Evolutionary conservation across 2,113 vertebrate genomes (phyloP).

Genomic region (Chamaetylas fuelleborni): DNA sequence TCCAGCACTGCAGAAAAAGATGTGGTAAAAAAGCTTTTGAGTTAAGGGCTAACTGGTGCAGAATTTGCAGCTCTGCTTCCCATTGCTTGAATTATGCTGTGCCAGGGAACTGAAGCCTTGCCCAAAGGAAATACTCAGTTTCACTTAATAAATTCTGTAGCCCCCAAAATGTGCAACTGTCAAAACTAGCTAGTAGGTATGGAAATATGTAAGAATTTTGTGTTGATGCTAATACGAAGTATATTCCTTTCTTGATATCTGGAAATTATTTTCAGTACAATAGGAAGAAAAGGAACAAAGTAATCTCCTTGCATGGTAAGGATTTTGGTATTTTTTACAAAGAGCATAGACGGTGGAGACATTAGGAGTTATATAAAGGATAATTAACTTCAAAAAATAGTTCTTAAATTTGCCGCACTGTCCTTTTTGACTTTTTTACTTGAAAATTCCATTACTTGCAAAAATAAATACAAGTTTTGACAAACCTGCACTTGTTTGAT

Average conservation of each 20-base stretch:
- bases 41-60: neutral
- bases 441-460: neutral
- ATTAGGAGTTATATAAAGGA: neutral
- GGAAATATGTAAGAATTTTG: neutral
- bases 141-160: neutral
- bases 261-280: neutral
- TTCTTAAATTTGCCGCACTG: neutral
- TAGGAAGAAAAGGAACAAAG: neutral
- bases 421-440: neutral
- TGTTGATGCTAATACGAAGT: neutral
- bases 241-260: neutral
- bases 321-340: neutral
- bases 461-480: neutral
- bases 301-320: neutral
- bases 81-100: neutral
- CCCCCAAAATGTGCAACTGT: neutral
- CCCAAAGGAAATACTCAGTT: neutral
- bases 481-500: neutral
- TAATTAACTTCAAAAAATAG: neutral
- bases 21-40: neutral
- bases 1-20: neutral
- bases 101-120: neutral
- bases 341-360: neutral
- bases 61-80: neutral
- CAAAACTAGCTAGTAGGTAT: neutral